Conservation (phyloP, 2,888 invertebrate genomes). For the Tenthredo mesomela region DNA sequence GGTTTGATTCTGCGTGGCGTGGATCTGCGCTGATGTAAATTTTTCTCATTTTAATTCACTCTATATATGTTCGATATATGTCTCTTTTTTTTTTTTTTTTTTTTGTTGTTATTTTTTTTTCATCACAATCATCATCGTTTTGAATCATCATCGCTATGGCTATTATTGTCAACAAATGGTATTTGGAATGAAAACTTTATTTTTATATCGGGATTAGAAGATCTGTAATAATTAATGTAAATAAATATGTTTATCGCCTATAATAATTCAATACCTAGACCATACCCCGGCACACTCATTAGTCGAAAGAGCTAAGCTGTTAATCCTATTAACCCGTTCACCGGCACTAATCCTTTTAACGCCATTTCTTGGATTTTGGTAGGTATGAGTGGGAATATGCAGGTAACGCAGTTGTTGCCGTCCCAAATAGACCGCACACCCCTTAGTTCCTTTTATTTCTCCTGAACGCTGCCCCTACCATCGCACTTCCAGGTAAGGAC, state of each 20-base stretch:
- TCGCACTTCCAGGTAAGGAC: too few relatives aligned
- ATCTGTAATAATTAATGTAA: background rate
- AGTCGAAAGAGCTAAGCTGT: too few relatives aligned
- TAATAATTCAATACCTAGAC: background rate
- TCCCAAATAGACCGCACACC: too few relatives aligned
- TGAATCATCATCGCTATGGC: background rate
- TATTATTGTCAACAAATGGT: slow-evolving; percentile 20
- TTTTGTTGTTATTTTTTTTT: background rate
- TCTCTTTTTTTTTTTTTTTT: background rate
- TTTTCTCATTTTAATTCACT: background rate
- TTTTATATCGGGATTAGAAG: background rate
- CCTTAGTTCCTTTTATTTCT: too few relatives aligned
- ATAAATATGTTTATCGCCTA: background rate
- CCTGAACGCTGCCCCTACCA: too few relatives aligned
- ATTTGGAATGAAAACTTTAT: background rate
- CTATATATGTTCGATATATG: background rate
- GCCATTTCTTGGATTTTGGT: too few relatives aligned
- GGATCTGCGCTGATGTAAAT: slow-evolving; percentile 72
- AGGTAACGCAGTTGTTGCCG: too few relatives aligned
- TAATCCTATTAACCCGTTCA: too few relatives aligned
- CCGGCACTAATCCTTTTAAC: too few relatives aligned
- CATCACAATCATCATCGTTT: background rate
- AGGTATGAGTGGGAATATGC: too few relatives aligned
- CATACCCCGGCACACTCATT: too few relatives aligned
- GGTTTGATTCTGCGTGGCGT: slow-evolving; percentile 89